Percentiles rank a stretch among this genome's conserved stretches.
Evolutionary conservation across 2,797 vertebrate species (phyloP).

Genomic region (Spizella passerina): DNA sequence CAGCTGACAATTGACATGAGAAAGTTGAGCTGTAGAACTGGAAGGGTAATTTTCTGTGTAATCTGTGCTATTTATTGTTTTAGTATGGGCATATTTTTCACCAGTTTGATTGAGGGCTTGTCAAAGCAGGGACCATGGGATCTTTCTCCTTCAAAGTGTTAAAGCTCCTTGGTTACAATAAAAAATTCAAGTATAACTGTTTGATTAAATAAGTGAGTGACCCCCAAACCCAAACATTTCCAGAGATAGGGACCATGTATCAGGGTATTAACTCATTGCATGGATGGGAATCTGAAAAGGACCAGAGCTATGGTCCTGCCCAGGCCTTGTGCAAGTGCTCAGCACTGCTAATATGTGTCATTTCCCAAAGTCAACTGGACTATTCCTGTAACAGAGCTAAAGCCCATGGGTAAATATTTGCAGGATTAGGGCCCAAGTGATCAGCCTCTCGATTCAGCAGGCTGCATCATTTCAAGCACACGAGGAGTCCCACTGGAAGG

Average conservation of each 20-base stretch:
- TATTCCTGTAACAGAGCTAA: background rate
- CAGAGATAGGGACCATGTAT: background rate
- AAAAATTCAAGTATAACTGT: background rate
- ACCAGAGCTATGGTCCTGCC: background rate
- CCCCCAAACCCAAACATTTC: background rate
- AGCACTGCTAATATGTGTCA: background rate
- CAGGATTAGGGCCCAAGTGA: background rate
- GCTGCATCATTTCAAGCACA: background rate
- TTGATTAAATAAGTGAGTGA: background rate
- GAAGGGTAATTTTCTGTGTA: background rate
- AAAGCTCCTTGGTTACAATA: background rate
- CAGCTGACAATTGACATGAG: conserved; percentile 7
- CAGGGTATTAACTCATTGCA: background rate
- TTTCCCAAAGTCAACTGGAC: background rate
- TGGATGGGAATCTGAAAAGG: background rate
- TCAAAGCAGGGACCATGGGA: background rate
- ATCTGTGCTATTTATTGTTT: conserved; percentile 22
- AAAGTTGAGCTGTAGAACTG: conserved; percentile 14
- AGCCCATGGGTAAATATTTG: background rate
- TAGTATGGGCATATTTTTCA: conserved; percentile 1
- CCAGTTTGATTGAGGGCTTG: conserved; percentile 4
- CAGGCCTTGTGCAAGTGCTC: background rate
- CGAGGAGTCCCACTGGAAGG: rapidly evolving
- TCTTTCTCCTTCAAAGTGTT: background rate
- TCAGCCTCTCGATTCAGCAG: background rate